Evolutionary conservation across 2,113 vertebrate species (phyloP).

Genomic region (Hippocampus barbouri): DNA sequence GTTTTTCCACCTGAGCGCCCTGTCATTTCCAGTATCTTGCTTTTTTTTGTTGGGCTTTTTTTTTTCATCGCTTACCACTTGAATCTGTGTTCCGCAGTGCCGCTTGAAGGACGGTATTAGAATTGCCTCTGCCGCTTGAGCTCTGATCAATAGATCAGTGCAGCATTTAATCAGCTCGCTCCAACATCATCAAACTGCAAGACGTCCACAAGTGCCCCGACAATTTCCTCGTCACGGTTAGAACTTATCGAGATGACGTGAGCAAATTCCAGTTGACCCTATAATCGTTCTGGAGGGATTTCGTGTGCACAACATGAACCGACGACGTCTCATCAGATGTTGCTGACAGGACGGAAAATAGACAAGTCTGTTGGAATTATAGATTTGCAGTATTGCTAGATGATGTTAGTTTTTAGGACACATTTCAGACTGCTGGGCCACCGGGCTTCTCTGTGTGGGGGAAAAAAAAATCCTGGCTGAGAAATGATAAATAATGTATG

Average conservation of each 20-base stretch:
- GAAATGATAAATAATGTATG: no score
- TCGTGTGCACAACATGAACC: conserved; percentile 28
- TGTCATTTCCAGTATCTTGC: conserved; percentile 15
- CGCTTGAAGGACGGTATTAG: conserved; percentile 34
- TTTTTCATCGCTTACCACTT: conserved; percentile 22
- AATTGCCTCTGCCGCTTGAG: conserved; percentile 19
- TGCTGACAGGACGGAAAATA: background rate
- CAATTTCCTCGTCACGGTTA: conserved; percentile 57
- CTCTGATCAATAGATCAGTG: conserved; percentile 64
- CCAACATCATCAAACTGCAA: conserved; percentile 42
- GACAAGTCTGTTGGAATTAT: background rate
- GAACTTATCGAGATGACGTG: conserved; percentile 37
- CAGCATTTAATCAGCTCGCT: conserved; percentile 60
- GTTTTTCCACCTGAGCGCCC: conserved; percentile 25
- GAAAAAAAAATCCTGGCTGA: no score
- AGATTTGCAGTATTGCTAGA: background rate
- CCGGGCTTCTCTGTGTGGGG: no score
- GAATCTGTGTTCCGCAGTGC: conserved; percentile 26
- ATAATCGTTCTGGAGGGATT: conserved; percentile 40
- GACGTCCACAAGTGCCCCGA: conserved; percentile 32
- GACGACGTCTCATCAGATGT: conserved; percentile 9
- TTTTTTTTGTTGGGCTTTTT: conserved; percentile 21
- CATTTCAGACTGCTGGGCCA: no score
- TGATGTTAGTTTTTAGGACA: background rate
- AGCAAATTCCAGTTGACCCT: conserved; percentile 40